A percentile compares a stretch with the other conserved stretches of the same genome.
These are phyloP conservation scores for Anableps anableps DNA, from an alignment of 2,797 vertebrate genomes.

Conservation along the genomic window DNA sequence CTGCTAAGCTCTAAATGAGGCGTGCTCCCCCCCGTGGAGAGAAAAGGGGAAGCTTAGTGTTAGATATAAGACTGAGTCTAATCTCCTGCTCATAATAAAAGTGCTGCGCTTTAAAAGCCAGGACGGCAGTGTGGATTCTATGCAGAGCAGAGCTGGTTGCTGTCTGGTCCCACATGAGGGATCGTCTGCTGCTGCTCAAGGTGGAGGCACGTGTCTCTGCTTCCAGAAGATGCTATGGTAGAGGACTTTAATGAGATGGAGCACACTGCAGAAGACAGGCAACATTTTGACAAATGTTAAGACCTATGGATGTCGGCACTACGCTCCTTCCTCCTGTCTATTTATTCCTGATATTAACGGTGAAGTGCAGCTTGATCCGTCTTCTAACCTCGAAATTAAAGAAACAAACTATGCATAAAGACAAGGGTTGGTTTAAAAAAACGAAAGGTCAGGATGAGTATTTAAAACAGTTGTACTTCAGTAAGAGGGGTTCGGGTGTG, in stretches of 20 bases:
- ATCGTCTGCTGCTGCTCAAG: slow-evolving; percentile 23
- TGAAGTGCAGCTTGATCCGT: slow-evolving; percentile 55
- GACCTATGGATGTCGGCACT: slow-evolving; percentile 43
- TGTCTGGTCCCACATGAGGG: slow-evolving; percentile 46
- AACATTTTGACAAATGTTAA: slow-evolving; percentile 11
- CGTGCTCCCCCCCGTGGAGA: slow-evolving; percentile 51
- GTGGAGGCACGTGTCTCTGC: slow-evolving; percentile 16
- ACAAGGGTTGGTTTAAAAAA: too few relatives aligned
- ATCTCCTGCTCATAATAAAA: slow-evolving; percentile 66
- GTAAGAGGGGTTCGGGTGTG: too few relatives aligned
- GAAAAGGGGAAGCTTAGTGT: slow-evolving; percentile 36
- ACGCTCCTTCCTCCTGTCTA: slow-evolving; percentile 33
- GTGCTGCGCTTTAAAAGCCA: slow-evolving; percentile 53
- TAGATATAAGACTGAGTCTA: slow-evolving; percentile 69
- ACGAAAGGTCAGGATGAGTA: too few relatives aligned
- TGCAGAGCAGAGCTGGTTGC: slow-evolving; percentile 48
- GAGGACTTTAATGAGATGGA: slow-evolving; percentile 25
- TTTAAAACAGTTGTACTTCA: too few relatives aligned
- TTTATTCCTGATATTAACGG: slow-evolving; percentile 55
- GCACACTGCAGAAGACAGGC: too few relatives aligned
- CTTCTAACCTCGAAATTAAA: slow-evolving; percentile 49
- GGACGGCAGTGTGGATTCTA: slow-evolving; percentile 60
- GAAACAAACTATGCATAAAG: too few relatives aligned
- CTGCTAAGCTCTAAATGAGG: slow-evolving; percentile 46
- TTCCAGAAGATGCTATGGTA: slow-evolving; percentile 46